A percentile compares a stretch with the other conserved stretches of the same genome.
Evolutionary conservation across 2,888 invertebrate species (phyloP).

Genomic region (Actias luna): DNA sequence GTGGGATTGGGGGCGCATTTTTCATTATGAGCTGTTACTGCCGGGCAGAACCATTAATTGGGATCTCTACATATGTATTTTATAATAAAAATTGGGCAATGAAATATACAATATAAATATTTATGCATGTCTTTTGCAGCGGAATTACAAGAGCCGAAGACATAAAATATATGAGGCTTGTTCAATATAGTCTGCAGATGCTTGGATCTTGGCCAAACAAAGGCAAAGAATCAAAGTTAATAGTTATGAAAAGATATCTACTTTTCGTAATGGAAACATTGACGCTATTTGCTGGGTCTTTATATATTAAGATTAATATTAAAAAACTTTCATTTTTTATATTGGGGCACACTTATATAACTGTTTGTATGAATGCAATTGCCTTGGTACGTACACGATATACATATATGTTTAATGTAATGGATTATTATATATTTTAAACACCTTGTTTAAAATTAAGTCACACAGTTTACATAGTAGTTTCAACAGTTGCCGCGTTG

Average conservation of each 20-base stretch:
- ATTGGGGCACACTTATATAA: constrained; percentile 24
- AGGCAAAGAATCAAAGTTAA: background rate
- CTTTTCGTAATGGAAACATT: background rate
- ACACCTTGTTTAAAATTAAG: too few relatives aligned
- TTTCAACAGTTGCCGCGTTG: too few relatives aligned
- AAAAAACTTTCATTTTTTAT: constrained; percentile 22
- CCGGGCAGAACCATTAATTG: too few relatives aligned
- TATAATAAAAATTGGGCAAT: too few relatives aligned
- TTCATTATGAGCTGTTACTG: too few relatives aligned
- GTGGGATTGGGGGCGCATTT: too few relatives aligned
- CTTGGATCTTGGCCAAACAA: constrained; percentile 4
- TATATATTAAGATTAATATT: constrained; percentile 6
- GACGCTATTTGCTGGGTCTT: background rate
- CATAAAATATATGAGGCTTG: background rate
- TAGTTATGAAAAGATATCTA: background rate
- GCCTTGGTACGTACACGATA: constrained; percentile 22
- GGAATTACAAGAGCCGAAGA: background rate
- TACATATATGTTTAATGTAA: too few relatives aligned
- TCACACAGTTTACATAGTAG: too few relatives aligned
- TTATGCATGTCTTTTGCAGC: background rate
- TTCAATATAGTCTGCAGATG: background rate
- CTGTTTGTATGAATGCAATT: constrained; percentile 20
- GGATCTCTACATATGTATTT: too few relatives aligned
- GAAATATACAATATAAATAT: background rate
- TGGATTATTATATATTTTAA: too few relatives aligned